Percentiles rank a stretch among this genome's conserved stretches.
Evolutionary conservation across 2,113 vertebrate genomes (phyloP).

Genomic region (Excalfactoria chinensis): DNA sequence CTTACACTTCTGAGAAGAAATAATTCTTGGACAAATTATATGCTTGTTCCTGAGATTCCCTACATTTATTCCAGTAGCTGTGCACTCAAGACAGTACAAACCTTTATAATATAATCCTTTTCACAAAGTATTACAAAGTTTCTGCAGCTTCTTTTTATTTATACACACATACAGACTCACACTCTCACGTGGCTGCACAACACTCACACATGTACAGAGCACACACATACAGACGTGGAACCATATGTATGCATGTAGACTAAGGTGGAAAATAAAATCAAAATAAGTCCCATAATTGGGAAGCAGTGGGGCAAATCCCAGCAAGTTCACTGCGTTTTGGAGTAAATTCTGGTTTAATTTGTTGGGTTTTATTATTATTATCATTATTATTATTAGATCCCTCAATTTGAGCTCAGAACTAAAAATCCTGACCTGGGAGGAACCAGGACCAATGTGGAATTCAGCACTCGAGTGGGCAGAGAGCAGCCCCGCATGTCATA

Average conservation of each 20-base stretch:
- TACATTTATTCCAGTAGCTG: conserved; percentile 90
- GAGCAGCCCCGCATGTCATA: fast-evolving
- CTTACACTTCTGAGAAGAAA: conserved; percentile 88
- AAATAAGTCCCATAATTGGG: conserved; percentile 69
- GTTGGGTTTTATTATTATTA: no score
- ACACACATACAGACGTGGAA: conserved; percentile 74
- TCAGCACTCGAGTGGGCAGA: background rate
- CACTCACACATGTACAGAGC: conserved; percentile 80
- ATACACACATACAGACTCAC: conserved; percentile 73
- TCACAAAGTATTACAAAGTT: conserved; percentile 92
- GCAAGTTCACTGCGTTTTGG: background rate
- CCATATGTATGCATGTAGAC: conserved; percentile 73
- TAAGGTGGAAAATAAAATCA: conserved; percentile 55
- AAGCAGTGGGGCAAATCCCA: background rate
- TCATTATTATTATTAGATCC: conserved; percentile 1
- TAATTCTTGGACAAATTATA: conserved; percentile 87
- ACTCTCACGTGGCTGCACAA: conserved; percentile 80
- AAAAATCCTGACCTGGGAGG: background rate
- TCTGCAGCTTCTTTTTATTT: conserved; percentile 86
- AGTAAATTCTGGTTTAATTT: background rate
- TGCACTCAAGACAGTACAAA: conserved; percentile 91
- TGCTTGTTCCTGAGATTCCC: conserved; percentile 98
- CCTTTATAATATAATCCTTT: conserved; percentile 89
- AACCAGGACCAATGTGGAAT: background rate
- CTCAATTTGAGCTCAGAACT: conserved; percentile 59